Evolutionary conservation across 2,113 vertebrate species (phyloP).

Genomic region (Bubo bubo): DNA sequence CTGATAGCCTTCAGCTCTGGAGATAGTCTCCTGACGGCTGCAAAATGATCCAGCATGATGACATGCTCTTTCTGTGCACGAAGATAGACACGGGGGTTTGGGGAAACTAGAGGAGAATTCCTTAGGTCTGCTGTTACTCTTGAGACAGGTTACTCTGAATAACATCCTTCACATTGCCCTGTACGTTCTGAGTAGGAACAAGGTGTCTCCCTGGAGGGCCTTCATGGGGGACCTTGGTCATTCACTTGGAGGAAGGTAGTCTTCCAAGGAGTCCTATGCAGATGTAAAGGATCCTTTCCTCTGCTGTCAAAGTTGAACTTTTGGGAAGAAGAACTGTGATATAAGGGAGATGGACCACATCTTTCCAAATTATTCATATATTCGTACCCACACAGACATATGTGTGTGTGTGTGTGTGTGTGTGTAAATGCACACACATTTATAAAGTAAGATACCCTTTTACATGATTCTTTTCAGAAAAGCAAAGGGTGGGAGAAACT

Average conservation of each 20-base stretch:
- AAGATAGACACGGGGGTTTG: background rate
- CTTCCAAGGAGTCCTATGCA: background rate
- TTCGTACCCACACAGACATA: rapidly evolving
- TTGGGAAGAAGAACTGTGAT: background rate
- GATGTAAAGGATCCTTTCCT: background rate
- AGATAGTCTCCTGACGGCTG: background rate
- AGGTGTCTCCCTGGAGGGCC: background rate
- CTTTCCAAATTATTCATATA: background rate
- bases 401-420: background rate
- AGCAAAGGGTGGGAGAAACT: background rate
- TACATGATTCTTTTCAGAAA: background rate
- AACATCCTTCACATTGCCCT: background rate
- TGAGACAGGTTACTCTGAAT: background rate
- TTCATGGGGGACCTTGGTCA: background rate
- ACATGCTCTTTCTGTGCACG: background rate
- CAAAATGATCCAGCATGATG: background rate
- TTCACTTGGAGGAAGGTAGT: background rate
- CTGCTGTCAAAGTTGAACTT: background rate
- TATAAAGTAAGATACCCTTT: background rate
- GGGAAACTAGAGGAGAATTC: background rate
- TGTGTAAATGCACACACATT: background rate
- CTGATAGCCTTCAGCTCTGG: background rate
- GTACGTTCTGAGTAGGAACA: background rate
- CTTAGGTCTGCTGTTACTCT: background rate
- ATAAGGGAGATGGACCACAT: background rate